A percentile compares a stretch with the other conserved stretches of the same genome.
Evolutionary conservation across 2,888 invertebrate genomes (phyloP).

Genomic region (Troilus luridus): DNA sequence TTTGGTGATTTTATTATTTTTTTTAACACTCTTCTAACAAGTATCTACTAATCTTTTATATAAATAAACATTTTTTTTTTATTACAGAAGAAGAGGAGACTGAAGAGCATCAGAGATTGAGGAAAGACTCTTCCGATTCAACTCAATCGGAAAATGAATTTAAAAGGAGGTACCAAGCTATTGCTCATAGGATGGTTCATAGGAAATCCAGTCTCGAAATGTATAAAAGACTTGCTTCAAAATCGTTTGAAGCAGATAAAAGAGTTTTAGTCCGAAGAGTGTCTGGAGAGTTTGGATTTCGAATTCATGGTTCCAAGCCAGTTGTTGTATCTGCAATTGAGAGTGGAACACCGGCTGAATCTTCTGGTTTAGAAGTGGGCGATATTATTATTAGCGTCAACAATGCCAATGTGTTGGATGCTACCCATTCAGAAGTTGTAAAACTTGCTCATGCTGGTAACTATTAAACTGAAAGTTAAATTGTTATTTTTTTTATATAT

Average conservation of each 20-base stretch:
- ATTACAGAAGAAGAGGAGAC: conserved; percentile 66
- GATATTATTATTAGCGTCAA: conserved; percentile 95
- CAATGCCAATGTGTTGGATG: conserved; percentile 90
- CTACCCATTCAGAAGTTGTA: conserved; percentile 94
- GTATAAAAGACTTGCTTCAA: conserved; percentile 86
- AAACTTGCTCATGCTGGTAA: conserved; percentile 90
- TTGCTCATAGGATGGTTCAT: conserved; percentile 91
- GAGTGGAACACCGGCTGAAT: conserved; percentile 93
- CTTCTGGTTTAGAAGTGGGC: conserved; percentile 92
- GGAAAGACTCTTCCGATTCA: conserved; percentile 72
- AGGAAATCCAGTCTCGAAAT: conserved; percentile 91
- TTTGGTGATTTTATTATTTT: neutral
- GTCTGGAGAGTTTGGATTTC: conserved; percentile 88
- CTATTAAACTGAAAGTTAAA: neutral
- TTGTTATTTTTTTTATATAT: neutral
- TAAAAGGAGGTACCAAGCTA: conserved; percentile 86
- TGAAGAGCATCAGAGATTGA: conserved; percentile 67
- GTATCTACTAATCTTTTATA: neutral
- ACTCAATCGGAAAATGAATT: conserved; percentile 91
- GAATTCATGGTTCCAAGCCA: conserved; percentile 95
- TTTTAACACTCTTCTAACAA: neutral
- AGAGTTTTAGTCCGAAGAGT: conserved; percentile 86
- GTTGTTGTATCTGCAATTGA: conserved; percentile 97
- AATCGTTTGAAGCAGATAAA: conserved; percentile 90
- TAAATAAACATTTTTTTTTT: neutral